A percentile compares a stretch with the other conserved stretches of the same genome.
phyloP scores from a whole-genome alignment of 2,113 vertebrate genomes.

The Oreochromis tanganicae region DNA sequence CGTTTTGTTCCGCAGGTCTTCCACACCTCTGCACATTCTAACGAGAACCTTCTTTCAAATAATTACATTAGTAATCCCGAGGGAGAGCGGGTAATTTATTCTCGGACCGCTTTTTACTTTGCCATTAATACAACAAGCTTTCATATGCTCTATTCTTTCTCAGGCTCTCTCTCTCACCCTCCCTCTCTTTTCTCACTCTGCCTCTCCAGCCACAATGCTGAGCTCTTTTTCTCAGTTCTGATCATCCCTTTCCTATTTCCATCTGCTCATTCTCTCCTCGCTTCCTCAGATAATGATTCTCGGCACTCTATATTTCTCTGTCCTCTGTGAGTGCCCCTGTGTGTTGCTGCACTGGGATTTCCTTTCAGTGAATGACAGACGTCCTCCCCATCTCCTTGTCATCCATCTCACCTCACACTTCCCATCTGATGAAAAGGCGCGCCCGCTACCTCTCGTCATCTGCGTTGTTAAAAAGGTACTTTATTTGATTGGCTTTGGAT shows the following conservation, averaged over 20 bases:
- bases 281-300: constrained; percentile 27
- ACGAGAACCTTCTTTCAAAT: constrained; percentile 69
- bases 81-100: constrained; percentile 67
- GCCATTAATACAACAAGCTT: constrained; percentile 55
- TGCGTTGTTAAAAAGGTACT: constrained; percentile 17
- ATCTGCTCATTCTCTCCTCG: constrained; percentile 6
- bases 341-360: neutral
- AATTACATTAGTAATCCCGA: constrained; percentile 74
- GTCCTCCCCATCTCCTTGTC: constrained; percentile 24
- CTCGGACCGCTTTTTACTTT: constrained; percentile 45
- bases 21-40: constrained; percentile 59
- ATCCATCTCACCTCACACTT: constrained; percentile 31
- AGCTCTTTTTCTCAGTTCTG: constrained; percentile 10
- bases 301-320: neutral
- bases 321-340: neutral
- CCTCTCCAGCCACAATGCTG: neutral
- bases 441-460: neutral
- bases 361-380: constrained; percentile 31
- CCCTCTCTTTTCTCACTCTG: constrained; percentile 6
- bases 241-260: constrained; percentile 15
- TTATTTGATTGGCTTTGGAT: constrained; percentile 20
- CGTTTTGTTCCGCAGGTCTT: constrained; percentile 54
- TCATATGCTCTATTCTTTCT: constrained; percentile 21
- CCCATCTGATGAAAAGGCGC: constrained; percentile 30
- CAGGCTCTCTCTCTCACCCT: neutral